Percentiles rank a stretch among this genome's conserved stretches.
phyloP scores from a whole-genome alignment of 92 coral and sea anemone genomes.

The Zoanthus gigantus region DNA sequence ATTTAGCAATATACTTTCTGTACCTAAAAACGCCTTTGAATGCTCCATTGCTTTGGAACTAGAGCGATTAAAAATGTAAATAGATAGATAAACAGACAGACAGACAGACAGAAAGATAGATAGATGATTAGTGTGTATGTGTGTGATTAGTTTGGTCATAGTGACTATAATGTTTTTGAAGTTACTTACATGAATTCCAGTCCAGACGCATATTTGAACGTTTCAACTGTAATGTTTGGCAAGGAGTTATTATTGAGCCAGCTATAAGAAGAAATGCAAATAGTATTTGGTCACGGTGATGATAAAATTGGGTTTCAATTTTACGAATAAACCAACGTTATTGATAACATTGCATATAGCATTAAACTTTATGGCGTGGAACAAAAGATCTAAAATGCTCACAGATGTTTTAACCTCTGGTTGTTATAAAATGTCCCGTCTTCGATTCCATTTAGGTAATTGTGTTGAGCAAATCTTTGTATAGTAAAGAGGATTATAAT shows the following conservation, averaged over 20 bases:
- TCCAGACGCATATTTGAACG: constrained; percentile 5
- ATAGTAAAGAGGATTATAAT: not conserved
- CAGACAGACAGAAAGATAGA: too few relatives aligned
- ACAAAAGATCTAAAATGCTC: not conserved
- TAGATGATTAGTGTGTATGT: too few relatives aligned
- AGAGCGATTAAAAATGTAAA: too few relatives aligned
- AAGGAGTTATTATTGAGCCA: constrained; percentile 40
- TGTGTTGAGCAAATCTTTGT: constrained; percentile 40
- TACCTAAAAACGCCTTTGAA: too few relatives aligned
- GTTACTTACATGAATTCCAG: constrained; percentile 29
- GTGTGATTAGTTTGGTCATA: too few relatives aligned
- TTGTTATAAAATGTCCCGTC: constrained; percentile 3
- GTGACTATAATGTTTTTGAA: not conserved
- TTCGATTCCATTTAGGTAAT: constrained; percentile 12
- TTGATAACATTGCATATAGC: too few relatives aligned
- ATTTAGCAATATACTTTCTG: too few relatives aligned
- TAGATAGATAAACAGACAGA: too few relatives aligned
- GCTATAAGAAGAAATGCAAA: not conserved
- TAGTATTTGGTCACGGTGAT: not conserved
- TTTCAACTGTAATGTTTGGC: constrained; percentile 30
- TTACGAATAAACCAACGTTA: too few relatives aligned
- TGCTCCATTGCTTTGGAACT: too few relatives aligned
- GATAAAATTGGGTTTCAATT: too few relatives aligned
- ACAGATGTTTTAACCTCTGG: constrained; percentile 17
- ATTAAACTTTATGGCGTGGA: too few relatives aligned